A percentile compares a stretch with the other conserved stretches of the same genome.
phyloP scores from a whole-genome alignment of 2,797 vertebrate species.

The Melanotaenia pygmaea region DNA sequence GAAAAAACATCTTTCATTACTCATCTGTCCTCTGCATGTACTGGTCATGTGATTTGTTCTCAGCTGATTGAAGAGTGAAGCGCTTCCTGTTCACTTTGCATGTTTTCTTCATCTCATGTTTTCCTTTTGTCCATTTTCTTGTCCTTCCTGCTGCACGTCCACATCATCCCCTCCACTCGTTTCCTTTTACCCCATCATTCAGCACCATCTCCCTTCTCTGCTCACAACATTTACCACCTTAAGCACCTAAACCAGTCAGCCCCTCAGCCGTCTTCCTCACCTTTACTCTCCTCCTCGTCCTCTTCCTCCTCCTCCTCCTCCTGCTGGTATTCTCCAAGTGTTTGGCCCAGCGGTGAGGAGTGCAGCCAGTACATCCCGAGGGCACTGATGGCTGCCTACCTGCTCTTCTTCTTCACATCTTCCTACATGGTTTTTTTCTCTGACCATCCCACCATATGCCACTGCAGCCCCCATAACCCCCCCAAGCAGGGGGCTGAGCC shows the following conservation, averaged over 20 bases:
- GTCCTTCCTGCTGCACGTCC: not conserved
- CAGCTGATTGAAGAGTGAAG: conserved; percentile 52
- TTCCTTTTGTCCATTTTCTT: conserved; percentile 54
- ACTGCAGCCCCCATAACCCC: conserved; percentile 66
- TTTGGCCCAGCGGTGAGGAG: conserved; percentile 78
- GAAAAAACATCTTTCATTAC: not conserved
- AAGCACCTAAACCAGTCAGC: conserved; percentile 62
- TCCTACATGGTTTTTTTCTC: conserved; percentile 82
- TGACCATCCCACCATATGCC: conserved; percentile 40
- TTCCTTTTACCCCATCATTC: conserved; percentile 5
- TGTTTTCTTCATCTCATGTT: conserved; percentile 71
- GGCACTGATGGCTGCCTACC: conserved; percentile 79
- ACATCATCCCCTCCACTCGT: not conserved
- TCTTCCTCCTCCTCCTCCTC: conserved; percentile 71
- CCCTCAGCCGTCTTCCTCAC: conserved; percentile 15
- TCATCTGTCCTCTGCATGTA: not conserved
- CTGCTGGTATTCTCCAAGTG: conserved; percentile 75
- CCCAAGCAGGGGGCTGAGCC: conserved; percentile 70
- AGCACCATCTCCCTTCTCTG: conserved; percentile 12
- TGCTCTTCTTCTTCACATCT: conserved; percentile 83
- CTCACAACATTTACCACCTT: conserved; percentile 49
- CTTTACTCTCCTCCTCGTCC: conserved; percentile 64
- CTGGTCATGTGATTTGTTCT: conserved; percentile 16
- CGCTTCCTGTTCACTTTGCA: conserved; percentile 47
- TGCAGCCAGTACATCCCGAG: conserved; percentile 80